Evolutionary conservation across 2,888 invertebrate species (phyloP), one percentile per base, ranked within the genome.

Genomic region (Acrobasis suavella): DNA sequence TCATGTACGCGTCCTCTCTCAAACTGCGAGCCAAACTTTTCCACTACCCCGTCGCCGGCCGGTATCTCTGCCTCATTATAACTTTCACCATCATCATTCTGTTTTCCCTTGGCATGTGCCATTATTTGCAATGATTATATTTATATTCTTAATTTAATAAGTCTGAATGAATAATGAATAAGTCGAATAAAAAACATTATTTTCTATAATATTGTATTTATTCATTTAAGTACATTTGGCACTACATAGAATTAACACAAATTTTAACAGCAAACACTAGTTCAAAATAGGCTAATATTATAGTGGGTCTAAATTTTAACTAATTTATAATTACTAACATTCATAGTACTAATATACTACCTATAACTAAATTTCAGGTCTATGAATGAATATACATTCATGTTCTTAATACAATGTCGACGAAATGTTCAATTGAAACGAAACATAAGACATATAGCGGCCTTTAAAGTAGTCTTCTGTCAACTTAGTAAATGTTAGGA

Each of bases 1-100:
- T 97, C 38, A 87, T 96, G 69, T 97, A 95, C 81, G 95, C 96
- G 0, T 95, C 96, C 1, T 95, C 96, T 52, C 87, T 97, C 60
- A 94, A 94, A 73, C 94, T 97, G 82, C 94, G 94, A 66, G 97
- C 96, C 2, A 95, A 95, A 80, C 89, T 97, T 1, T 96, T 95
- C 81, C 93, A 94, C 77, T 94, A 95, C 76, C 96, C 96, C 9
- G 94, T 97, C 64, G 95, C 95, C 22, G 95, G 95, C 5, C 93
- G 94, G 70, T 95, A 95, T 75, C 82, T 96, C 6, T 95, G 94
- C 73, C 89, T 95, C 49, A 79, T 94, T 15, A 85, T 96, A 22
- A 94, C 95, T 2, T 69, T 95, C 42, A 83, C 93, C 0, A 85
- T 93, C 56, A 90, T 96, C 60, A 78, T 92, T 17, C 85, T 96